Percentiles rank a stretch among this genome's conserved stretches.
Evolutionary conservation across 2,797 vertebrate genomes (phyloP).

Genomic region (Tachyglossus aculeatus): DNA sequence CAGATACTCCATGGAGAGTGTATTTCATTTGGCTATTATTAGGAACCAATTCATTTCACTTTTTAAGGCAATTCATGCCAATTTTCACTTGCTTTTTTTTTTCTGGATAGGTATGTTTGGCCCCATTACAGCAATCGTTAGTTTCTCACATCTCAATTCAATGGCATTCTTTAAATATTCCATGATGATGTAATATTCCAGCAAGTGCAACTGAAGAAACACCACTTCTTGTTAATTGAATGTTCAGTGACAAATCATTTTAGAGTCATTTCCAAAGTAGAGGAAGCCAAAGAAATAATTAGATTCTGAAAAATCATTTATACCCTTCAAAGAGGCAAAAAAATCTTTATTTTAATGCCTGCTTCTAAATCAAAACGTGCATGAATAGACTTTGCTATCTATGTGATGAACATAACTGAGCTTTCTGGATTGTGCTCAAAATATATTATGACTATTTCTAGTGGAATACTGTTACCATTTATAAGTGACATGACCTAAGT

Average conservation of each 20-base stretch:
- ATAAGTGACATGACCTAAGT: background rate
- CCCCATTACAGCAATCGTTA: background rate
- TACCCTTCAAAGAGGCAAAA: slow-evolving; percentile 31
- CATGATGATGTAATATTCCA: background rate
- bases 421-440: slow-evolving; percentile 21
- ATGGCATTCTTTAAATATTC: background rate
- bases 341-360: slow-evolving; percentile 28
- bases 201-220: background rate
- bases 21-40: no score
- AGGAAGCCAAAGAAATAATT: slow-evolving; percentile 36
- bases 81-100: background rate
- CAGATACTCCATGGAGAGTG: no score
- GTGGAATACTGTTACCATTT: background rate
- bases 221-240: slow-evolving; percentile 12
- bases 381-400: slow-evolving; percentile 21
- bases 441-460: slow-evolving; percentile 21
- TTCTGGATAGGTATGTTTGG: background rate
- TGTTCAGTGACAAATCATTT: slow-evolving; percentile 10
- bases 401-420: slow-evolving; percentile 36
- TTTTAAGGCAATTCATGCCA: no score
- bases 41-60: background rate
- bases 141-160: background rate
- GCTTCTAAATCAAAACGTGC: slow-evolving; percentile 30
- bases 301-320: background rate
- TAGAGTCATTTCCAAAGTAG: slow-evolving; percentile 22